Conservation (phyloP, 2,797 vertebrate species). For the Girardinus metallicus region DNA sequence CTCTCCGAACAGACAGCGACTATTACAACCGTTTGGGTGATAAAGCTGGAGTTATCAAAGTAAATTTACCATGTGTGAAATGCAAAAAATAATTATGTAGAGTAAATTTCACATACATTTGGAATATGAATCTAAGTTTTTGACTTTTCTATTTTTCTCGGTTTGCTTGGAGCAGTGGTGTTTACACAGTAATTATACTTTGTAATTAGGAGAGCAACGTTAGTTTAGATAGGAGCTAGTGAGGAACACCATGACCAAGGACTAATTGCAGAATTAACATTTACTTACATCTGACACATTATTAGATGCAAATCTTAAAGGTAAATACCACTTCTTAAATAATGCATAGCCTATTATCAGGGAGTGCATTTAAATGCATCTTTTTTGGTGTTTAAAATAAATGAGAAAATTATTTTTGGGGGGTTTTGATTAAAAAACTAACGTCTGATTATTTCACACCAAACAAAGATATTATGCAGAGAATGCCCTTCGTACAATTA, state of each 20-base stretch:
- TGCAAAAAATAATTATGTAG: neutral
- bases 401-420: too few species aligned
- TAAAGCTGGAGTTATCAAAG: neutral
- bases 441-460: neutral
- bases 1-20: neutral
- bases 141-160: neutral
- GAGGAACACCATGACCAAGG: neutral
- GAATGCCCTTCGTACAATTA: neutral
- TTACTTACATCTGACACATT: neutral
- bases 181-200: neutral
- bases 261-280: neutral
- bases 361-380: neutral
- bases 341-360: neutral
- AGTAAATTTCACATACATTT: neutral
- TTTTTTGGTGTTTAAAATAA: neutral
- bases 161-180: neutral
- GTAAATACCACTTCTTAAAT: neutral
- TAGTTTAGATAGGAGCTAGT: neutral
- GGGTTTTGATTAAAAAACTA: neutral
- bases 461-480: neutral
- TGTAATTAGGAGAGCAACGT: neutral
- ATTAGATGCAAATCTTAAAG: neutral
- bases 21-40: neutral
- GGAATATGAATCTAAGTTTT: neutral
- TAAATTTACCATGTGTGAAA: neutral